Evolutionary conservation across 2,888 invertebrate genomes (phyloP), one percentile per base, ranked within the genome.

Genomic region (Drosophila conformis): DNA sequence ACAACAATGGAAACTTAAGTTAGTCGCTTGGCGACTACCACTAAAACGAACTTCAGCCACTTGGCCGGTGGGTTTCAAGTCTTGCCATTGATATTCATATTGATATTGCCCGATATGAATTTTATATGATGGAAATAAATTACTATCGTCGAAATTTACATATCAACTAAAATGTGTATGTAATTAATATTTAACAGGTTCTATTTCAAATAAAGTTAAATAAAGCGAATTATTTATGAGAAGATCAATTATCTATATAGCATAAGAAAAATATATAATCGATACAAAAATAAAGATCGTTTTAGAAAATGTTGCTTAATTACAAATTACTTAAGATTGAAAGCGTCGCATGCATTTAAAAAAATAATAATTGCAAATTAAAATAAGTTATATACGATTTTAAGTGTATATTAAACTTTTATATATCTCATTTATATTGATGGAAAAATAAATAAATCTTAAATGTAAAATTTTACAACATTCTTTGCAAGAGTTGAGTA

Each of bases 1-100:
- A 38, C 56, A 61, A 59, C 73, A 69, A 73, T 66, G 40, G 35
- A 31, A 71, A 42, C 29, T 35, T 25, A 60, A 60, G 27, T 69
- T 27, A 38, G 27, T 52, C n/a, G 49, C 67, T 56, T 67, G 67
- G 51, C 46, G 68, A 52, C 59, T 56, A 25, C 36, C 5, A 27
- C 27, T 57, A 51, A 57, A 60, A 52, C n/a, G 10, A 31, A 25
- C n/a, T 40, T 8, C 11, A 31, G 2, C 21, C 10, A 31, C 15
- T 15, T 11, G 7, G n/a, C 13, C 7, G 6, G 13, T 36, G 15
- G 53, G 33, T 4, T 13, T 13, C 1, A 21, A 4, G 13, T 56
- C 13, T 56, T 1, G 5, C 18, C 40, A 21, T 7, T 40, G n/a
- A 31, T 31, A 46, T 27, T 27, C 2, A 18, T 27, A 27, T 27